These are phyloP conservation scores for Melolontha melolontha DNA, from an alignment of 2,888 invertebrate species.

Conservation along the genomic window DNA sequence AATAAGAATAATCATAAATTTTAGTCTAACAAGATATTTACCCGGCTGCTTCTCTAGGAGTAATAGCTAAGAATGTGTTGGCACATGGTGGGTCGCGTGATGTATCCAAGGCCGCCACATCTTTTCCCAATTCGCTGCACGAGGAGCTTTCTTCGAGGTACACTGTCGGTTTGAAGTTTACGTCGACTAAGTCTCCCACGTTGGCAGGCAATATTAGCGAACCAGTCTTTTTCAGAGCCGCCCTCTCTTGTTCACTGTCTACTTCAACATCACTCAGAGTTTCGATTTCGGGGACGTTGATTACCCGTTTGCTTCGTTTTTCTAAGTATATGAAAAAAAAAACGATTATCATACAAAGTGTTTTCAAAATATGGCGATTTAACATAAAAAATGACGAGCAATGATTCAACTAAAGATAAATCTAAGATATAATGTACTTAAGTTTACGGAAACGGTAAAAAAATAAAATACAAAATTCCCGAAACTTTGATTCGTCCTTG, in stretches of 20 bases:
- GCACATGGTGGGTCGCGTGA: constrained; percentile 58
- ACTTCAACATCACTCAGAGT: constrained; percentile 61
- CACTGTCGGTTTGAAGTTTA: constrained; percentile 59
- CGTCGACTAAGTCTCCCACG: constrained; percentile 59
- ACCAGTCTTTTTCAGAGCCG: constrained; percentile 57
- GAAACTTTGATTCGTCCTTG: too few relatives aligned
- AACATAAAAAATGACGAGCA: too few relatives aligned
- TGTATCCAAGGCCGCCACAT: constrained; percentile 56
- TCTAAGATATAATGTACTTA: too few relatives aligned
- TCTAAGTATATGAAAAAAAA: constrained; percentile 35
- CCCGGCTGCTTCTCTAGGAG: constrained; percentile 58
- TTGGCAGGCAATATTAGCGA: constrained; percentile 59
- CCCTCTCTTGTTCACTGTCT: constrained; percentile 62
- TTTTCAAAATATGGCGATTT: too few relatives aligned
- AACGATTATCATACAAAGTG: neutral
- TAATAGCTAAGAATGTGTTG: constrained; percentile 60
- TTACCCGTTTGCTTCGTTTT: constrained; percentile 53
- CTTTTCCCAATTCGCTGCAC: constrained; percentile 64
- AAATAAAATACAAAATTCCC: too few relatives aligned
- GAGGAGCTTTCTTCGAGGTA: constrained; percentile 65
- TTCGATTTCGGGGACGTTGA: constrained; percentile 58
- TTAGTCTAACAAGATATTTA: constrained; percentile 53
- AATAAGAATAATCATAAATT: too few relatives aligned
- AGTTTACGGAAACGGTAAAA: too few relatives aligned
- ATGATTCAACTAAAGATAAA: too few relatives aligned